phyloP scores from a whole-genome alignment of 2,113 vertebrate species.

The Poecilia latipinna region DNA sequence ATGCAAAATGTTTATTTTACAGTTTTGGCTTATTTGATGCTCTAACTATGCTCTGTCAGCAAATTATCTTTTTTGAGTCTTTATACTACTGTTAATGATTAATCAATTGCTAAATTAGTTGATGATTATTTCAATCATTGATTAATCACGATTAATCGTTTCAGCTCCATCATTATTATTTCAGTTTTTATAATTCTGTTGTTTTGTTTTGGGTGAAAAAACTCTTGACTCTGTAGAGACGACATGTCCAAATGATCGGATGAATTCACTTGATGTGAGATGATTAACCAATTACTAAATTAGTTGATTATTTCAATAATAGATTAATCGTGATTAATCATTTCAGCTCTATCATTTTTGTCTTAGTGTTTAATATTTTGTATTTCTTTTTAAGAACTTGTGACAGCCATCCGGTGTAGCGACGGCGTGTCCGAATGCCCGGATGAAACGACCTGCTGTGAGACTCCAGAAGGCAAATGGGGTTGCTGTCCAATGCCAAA shows the following conservation, averaged over 20 bases:
- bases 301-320: too few species aligned
- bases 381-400: slow-evolving; percentile 54
- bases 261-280: slow-evolving; percentile 82
- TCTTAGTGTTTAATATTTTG: neutral
- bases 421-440: slow-evolving; percentile 83
- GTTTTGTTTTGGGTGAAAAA: slow-evolving; percentile 55
- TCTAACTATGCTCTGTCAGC: too few species aligned
- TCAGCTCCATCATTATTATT: neutral
- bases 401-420: slow-evolving; percentile 73
- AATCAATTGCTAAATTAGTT: too few species aligned
- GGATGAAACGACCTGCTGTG: slow-evolving; percentile 82
- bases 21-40: too few species aligned
- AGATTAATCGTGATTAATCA: too few species aligned
- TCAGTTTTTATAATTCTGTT: neutral
- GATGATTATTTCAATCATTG: too few species aligned
- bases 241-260: slow-evolving; percentile 81
- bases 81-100: too few species aligned
- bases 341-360: neutral
- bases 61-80: too few species aligned
- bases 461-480: slow-evolving; percentile 76
- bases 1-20: too few species aligned
- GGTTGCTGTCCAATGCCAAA: slow-evolving; percentile 86
- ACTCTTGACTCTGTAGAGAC: slow-evolving; percentile 69
- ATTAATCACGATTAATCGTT: too few species aligned
- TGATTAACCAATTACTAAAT: too few species aligned